Evolutionary conservation across 2,888 invertebrate genomes (phyloP).

Genomic region (Drosophila histrio): DNA sequence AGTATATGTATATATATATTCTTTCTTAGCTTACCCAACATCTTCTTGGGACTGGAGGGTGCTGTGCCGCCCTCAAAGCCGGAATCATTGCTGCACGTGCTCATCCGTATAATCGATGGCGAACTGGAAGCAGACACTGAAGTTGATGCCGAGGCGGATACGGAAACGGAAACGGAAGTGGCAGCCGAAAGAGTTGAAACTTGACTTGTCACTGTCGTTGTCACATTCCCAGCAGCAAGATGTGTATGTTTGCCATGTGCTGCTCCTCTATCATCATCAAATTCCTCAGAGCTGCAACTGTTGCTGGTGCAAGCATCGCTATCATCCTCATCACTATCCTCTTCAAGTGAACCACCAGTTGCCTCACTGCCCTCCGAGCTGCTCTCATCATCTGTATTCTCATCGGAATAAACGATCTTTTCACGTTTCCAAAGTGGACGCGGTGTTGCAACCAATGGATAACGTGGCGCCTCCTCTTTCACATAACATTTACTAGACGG

Average conservation of each 20-base stretch:
- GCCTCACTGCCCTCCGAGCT: slow-evolving; percentile 82
- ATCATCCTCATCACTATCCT: slow-evolving; percentile 75
- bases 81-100: slow-evolving; percentile 93
- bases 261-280: slow-evolving; percentile 81
- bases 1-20: no score
- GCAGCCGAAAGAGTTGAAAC: slow-evolving; percentile 2
- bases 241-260: slow-evolving; percentile 31
- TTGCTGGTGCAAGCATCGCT: slow-evolving; percentile 81
- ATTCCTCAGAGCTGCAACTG: slow-evolving; percentile 71
- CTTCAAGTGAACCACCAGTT: slow-evolving; percentile 76
- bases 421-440: slow-evolving; percentile 86
- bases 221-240: slow-evolving; percentile 59
- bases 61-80: slow-evolving; percentile 91
- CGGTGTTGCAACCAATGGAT: slow-evolving; percentile 87
- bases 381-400: slow-evolving; percentile 84
- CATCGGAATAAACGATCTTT: slow-evolving; percentile 85
- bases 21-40: slow-evolving; percentile 84
- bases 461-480: slow-evolving; percentile 86
- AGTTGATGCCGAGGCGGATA: slow-evolving; percentile 26
- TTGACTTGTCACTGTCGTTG: slow-evolving; percentile 5
- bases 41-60: slow-evolving; percentile 88
- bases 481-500: slow-evolving; percentile 84
- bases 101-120: slow-evolving; percentile 85
- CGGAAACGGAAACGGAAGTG: slow-evolving; percentile 22
- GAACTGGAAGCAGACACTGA: slow-evolving; percentile 52